Evolutionary conservation across 2,888 invertebrate genomes (phyloP).

Genomic region (Macrophya annulata): DNA sequence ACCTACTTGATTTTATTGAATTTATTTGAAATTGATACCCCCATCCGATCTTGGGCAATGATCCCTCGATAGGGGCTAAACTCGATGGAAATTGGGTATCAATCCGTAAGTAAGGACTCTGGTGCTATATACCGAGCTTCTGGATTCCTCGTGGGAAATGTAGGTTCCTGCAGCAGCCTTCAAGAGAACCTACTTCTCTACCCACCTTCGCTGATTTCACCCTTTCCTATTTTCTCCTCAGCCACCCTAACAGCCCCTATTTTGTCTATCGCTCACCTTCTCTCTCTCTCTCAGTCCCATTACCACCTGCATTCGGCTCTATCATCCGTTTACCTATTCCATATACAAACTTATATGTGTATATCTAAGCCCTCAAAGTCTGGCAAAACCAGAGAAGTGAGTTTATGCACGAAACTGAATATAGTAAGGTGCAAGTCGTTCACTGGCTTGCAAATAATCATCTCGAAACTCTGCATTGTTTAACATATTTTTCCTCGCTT

Average conservation of each 20-base stretch:
- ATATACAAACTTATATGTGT: neutral
- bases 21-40: conserved; percentile 61
- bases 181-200: conserved; percentile 61
- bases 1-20: conserved; percentile 59
- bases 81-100: conserved; percentile 78
- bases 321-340: neutral
- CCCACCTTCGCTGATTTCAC: conserved; percentile 56
- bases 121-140: conserved; percentile 60
- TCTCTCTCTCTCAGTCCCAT: conserved; percentile 12
- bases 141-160: conserved; percentile 68
- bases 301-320: conserved; percentile 33
- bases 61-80: conserved; percentile 75
- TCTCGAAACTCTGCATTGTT: neutral
- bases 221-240: conserved; percentile 60
- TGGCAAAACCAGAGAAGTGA: neutral
- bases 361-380: conserved; percentile 24
- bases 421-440: conserved; percentile 10
- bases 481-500: neutral
- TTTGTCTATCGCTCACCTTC: conserved; percentile 21
- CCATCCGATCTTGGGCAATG: conserved; percentile 70
- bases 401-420: conserved; percentile 12
- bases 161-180: conserved; percentile 59
- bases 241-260: conserved; percentile 50
- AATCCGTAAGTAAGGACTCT: conserved; percentile 70
- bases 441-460: conserved; percentile 19